Base-by-base conservation (phyloP, 2,888 invertebrate species). In the Neoscelio sp. region DNA sequence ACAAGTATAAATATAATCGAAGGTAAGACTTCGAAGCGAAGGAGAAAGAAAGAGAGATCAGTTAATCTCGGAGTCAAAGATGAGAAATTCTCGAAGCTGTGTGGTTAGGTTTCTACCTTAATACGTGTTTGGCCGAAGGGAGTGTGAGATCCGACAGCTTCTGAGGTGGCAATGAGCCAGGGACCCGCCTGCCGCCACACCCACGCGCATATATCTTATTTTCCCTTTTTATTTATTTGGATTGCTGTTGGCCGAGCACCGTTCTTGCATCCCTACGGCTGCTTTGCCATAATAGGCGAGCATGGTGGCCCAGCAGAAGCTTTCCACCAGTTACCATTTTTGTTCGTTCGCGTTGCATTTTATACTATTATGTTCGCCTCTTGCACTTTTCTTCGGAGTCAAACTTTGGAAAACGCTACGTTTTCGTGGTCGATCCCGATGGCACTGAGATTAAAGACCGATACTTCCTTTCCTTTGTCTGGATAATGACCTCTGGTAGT, bases 141-240 rank as follows among this genome's bases (percentile, higher is more conserved):
- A 86, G 88, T 85, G 89, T 82, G 87, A 88, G 88, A 89, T 88
- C 87, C 85, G 85, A 88, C 86, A 88, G 88, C 86, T 89, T 85
- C 86, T 88, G 87, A 89, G 88, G 89, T 89, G 88, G 88, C 88
- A 88, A 89, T 89, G 88, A 88, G 88, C 80, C 80, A 74, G 82
- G 82, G 87, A 85, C 87, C 89, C 88, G 88, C 89, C 88, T 85
- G 88, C 85, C 84, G 88, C 88, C 88, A 89, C 89, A 88, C 89
- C 89, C 89, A 89, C 89, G 85, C 74, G 78, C 80, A 80, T 82
- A 83, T 80, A 82, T 83, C 82, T 84, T 82, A 80, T 81, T 82
- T 82, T 85, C 83, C 85, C 86, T 88, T 87, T 87, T 87, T 87
- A 87, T 88, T 87, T 87, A 85, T 87, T 85, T 85, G 85, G 83